Conservation (phyloP, 1,140 invertebrate genomes). For the Eulimnadia texana region DNA sequence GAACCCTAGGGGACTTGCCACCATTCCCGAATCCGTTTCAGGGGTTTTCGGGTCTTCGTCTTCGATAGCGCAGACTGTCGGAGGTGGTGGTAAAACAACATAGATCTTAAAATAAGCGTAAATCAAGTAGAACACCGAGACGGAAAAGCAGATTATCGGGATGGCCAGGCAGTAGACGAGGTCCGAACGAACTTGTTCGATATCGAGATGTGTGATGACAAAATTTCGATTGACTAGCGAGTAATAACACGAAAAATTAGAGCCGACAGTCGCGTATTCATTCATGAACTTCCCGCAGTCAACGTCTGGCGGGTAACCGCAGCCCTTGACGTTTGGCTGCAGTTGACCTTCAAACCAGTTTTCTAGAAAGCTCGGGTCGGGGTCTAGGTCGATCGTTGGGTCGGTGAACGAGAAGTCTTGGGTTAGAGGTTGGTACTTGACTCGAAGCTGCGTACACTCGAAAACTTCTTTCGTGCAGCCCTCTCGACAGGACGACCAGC, state of each 20-base stretch:
- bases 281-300: constrained; percentile 71
- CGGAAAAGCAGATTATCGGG: constrained; percentile 77
- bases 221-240: constrained; percentile 65
- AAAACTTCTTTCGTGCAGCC: constrained; percentile 79
- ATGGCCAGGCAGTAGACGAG: constrained; percentile 78
- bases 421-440: constrained; percentile 49
- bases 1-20: constrained; percentile 39
- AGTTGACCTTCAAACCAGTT: constrained; percentile 41
- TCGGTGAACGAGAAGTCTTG: background rate
- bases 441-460: constrained; percentile 71
- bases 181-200: constrained; percentile 69
- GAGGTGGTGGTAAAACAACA: constrained; percentile 37
- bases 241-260: constrained; percentile 76
- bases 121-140: constrained; percentile 76
- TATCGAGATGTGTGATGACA: constrained; percentile 70
- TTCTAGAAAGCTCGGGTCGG: background rate
- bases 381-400: background rate
- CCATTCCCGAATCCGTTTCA: constrained; percentile 31
- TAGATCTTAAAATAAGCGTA: constrained; percentile 84
- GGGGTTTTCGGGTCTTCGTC: background rate
- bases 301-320: constrained; percentile 74
- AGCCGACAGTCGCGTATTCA: constrained; percentile 53
- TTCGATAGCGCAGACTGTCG: background rate
- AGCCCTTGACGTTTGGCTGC: constrained; percentile 76
- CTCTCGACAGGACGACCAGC: constrained; percentile 77